These are phyloP conservation scores for Yponomeuta evonymella DNA, from an alignment of 2,888 invertebrate species.

Conservation along the genomic window DNA sequence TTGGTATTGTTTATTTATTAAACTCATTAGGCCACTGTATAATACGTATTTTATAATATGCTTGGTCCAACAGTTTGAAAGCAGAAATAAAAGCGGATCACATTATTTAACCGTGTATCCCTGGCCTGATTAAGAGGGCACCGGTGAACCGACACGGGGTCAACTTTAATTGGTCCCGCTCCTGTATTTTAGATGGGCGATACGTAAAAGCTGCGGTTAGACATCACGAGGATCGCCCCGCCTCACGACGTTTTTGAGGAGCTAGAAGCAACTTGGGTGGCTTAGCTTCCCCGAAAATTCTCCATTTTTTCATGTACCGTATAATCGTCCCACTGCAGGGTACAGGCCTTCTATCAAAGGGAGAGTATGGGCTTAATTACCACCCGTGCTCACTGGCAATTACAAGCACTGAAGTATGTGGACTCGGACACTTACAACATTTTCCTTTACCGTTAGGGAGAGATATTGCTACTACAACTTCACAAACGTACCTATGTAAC, in stretches of 20 bases:
- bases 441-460: too few species aligned
- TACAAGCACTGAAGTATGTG: too few species aligned
- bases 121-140: conserved; percentile 69
- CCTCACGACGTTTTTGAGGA: neutral
- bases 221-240: conserved; percentile 5
- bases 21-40: neutral
- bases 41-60: neutral
- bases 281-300: too few species aligned
- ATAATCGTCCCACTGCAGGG: too few species aligned
- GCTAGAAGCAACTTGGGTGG: too few species aligned
- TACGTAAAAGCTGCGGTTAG: conserved; percentile 34
- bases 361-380: too few species aligned
- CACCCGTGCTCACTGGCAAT: too few species aligned
- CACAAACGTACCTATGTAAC: too few species aligned
- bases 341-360: too few species aligned
- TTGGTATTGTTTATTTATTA: neutral
- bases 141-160: conserved; percentile 59
- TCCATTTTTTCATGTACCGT: too few species aligned
- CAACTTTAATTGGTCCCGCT: conserved; percentile 67
- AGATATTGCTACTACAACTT: too few species aligned
- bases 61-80: conserved; percentile 18
- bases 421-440: too few species aligned
- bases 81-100: conserved; percentile 62
- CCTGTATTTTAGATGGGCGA: conserved; percentile 54
- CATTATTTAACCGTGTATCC: conserved; percentile 72